A percentile compares a stretch with the other conserved stretches of the same genome.
phyloP scores from a whole-genome alignment of 2,888 invertebrate species.

The Coecobrya sp. region DNA sequence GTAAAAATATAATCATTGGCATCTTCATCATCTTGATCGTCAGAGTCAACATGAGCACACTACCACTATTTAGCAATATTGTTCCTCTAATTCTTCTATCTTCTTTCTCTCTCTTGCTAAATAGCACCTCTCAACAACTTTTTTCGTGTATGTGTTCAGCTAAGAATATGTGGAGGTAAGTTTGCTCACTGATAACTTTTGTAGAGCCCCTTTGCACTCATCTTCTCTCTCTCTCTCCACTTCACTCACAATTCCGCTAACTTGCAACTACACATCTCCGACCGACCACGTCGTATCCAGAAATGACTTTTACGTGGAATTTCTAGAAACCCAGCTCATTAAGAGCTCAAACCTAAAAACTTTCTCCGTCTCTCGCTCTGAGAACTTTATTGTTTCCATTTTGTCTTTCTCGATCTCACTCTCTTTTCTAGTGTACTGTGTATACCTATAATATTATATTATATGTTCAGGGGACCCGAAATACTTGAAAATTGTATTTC shows the following conservation, averaged over 20 bases:
- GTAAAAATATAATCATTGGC: constrained; percentile 16
- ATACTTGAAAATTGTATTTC: no score
- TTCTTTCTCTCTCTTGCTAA: neutral
- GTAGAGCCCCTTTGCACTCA: neutral
- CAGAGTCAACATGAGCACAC: neutral
- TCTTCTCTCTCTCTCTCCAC: neutral
- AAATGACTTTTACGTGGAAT: constrained; percentile 27
- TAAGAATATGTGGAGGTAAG: neutral
- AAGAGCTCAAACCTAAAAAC: constrained; percentile 37
- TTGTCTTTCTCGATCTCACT: neutral
- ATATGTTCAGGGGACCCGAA: no score
- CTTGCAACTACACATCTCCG: neutral
- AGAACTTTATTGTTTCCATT: constrained; percentile 57
- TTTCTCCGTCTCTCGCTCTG: constrained; percentile 27
- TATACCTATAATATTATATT: no score
- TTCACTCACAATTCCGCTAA: neutral
- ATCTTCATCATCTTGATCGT: neutral
- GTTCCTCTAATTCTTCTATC: neutral
- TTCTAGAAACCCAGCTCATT: constrained; percentile 49
- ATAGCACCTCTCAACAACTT: neutral
- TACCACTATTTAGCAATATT: no score
- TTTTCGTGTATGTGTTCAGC: neutral
- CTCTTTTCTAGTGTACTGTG: neutral
- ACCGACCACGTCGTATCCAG: neutral
- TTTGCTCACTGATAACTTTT: neutral